phyloP scores from a whole-genome alignment of 1,140 invertebrate genomes.

The Caerostris extrusa region DNA sequence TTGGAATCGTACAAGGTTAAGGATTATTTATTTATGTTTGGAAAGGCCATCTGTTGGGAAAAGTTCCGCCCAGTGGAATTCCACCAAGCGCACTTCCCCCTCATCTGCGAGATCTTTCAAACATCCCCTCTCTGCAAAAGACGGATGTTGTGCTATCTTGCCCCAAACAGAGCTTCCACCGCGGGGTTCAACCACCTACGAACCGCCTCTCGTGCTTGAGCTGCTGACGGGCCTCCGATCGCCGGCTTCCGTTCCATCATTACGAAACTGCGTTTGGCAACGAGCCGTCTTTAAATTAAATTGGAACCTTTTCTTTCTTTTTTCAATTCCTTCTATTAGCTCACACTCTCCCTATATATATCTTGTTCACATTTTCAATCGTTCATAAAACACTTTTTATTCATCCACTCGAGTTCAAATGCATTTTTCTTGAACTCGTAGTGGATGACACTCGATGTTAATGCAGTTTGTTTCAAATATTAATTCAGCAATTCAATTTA shows the following conservation, averaged over 20 bases:
- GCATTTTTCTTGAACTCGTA: too few relatives aligned
- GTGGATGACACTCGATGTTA: too few relatives aligned
- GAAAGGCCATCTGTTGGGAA: neutral
- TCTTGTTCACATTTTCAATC: too few relatives aligned
- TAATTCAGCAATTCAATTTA: too few relatives aligned
- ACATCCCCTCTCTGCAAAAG: neutral
- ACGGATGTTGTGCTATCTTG: slow-evolving; percentile 56
- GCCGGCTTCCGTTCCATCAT: neutral
- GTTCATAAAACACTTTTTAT: too few relatives aligned
- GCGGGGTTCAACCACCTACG: slow-evolving; percentile 52
- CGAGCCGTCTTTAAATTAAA: neutral
- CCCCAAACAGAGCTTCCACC: slow-evolving; percentile 56
- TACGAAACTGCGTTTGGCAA: neutral
- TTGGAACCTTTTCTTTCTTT: neutral
- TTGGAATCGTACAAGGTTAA: neutral
- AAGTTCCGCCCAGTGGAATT: neutral
- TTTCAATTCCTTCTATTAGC: too few relatives aligned
- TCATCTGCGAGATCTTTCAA: neutral
- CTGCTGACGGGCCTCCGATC: neutral
- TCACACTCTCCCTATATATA: too few relatives aligned
- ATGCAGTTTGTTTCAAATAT: too few relatives aligned
- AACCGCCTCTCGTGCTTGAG: slow-evolving; percentile 13
- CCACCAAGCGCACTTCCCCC: slow-evolving; percentile 45
- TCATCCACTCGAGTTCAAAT: too few relatives aligned
- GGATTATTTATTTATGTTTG: neutral